These are phyloP conservation scores for Melieria crassipennis DNA, from an alignment of 2,888 invertebrate genomes.

Conservation along the genomic window DNA sequence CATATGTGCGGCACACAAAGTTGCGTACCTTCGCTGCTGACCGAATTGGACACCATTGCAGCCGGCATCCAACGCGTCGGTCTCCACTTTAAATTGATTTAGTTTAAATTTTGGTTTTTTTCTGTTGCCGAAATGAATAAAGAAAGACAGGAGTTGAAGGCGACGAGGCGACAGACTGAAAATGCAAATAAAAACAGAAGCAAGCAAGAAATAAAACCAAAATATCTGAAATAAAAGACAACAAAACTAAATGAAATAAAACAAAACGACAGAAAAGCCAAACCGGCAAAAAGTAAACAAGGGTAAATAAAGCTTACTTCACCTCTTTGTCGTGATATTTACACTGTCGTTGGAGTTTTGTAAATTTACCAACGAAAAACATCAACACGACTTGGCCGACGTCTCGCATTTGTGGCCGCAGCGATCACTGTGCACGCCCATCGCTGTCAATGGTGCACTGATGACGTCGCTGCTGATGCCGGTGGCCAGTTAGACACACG, in stretches of 20 bases:
- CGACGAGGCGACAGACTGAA: too few species aligned
- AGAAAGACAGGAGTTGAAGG: slow-evolving; percentile 1
- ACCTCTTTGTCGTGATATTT: slow-evolving; percentile 8
- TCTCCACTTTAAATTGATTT: background rate
- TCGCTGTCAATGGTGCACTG: background rate
- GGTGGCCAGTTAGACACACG: too few species aligned
- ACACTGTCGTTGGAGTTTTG: slow-evolving; percentile 12
- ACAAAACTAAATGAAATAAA: too few species aligned
- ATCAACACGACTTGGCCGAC: background rate
- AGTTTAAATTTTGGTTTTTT: background rate
- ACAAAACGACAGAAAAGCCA: too few species aligned
- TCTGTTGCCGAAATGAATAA: background rate
- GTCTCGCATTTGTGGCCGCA: background rate
- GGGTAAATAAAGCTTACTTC: slow-evolving; percentile 1
- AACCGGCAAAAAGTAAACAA: too few species aligned
- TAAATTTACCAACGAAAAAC: background rate
- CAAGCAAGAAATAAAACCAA: too few species aligned
- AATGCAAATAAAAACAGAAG: too few species aligned
- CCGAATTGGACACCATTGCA: too few species aligned
- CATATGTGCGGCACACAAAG: background rate
- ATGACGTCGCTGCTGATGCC: background rate
- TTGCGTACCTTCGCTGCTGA: background rate
- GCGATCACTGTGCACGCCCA: too few species aligned
- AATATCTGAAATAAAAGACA: too few species aligned
- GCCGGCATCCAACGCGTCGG: too few species aligned